Evolutionary conservation across 2,113 vertebrate genomes (phyloP).

Genomic region (Pterocles orientalis): DNA sequence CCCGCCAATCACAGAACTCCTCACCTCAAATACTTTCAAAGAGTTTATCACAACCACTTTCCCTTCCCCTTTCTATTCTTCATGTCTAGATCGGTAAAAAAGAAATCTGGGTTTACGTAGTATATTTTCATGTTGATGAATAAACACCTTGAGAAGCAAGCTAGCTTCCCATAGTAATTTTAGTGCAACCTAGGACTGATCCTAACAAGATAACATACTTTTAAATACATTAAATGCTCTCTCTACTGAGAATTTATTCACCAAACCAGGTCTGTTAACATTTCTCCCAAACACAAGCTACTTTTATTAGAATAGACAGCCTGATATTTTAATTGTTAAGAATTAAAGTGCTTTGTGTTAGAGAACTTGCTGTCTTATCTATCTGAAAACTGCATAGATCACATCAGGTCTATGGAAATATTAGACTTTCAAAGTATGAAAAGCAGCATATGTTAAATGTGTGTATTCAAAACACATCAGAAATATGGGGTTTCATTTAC

Average conservation of each 20-base stretch:
- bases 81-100: background rate
- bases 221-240: background rate
- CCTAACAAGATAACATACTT: background rate
- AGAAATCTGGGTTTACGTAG: background rate
- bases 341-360: background rate
- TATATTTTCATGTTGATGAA: background rate
- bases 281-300: constrained; percentile 13
- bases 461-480: constrained; percentile 33
- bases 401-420: constrained; percentile 23
- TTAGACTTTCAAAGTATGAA: constrained; percentile 24
- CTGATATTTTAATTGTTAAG: constrained; percentile 33
- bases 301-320: constrained; percentile 8
- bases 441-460: constrained; percentile 5
- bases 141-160: constrained; percentile 4
- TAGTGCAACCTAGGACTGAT: constrained; percentile 2
- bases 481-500: background rate
- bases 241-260: background rate
- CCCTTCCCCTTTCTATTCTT: background rate
- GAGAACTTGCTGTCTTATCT: background rate
- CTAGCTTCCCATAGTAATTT: background rate
- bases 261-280: background rate
- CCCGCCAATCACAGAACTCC: background rate
- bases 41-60: background rate
- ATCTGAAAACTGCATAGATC: constrained; percentile 33
- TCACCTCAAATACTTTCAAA: background rate